phyloP scores from a whole-genome alignment of 2,888 invertebrate species.

The Patella ulyssiponensis region DNA sequence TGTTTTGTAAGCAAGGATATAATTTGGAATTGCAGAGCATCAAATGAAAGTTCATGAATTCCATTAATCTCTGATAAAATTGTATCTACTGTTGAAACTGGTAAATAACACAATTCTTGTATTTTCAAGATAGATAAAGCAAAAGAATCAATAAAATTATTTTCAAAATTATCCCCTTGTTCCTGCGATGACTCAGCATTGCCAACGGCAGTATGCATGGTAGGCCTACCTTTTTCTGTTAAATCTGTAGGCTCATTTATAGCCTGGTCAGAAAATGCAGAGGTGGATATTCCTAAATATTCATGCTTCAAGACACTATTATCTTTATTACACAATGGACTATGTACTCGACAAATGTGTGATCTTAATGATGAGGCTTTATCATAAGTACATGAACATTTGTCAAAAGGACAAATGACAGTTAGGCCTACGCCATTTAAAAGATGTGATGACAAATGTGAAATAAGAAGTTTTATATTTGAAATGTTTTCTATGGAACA shows the following conservation, averaged over 20 bases:
- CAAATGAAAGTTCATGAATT: neutral
- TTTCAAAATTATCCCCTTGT: neutral
- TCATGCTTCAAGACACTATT: too few species aligned
- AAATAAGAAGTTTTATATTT: neutral
- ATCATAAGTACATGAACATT: neutral
- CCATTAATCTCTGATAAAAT: neutral
- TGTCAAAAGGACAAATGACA: neutral
- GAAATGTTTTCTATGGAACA: neutral
- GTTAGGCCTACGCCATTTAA: neutral
- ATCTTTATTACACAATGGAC: neutral
- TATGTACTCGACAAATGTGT: neutral
- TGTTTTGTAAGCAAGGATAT: neutral
- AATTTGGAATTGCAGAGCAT: neutral
- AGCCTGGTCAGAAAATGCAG: too few species aligned
- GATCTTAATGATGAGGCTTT: neutral
- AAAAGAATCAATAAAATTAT: neutral
- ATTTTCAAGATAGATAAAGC: neutral
- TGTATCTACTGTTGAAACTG: neutral
- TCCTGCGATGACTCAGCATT: neutral
- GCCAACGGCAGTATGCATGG: neutral
- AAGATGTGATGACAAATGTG: neutral
- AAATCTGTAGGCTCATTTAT: too few species aligned
- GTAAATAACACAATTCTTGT: conserved; percentile 3
- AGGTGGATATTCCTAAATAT: too few species aligned
- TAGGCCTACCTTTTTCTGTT: neutral